Evolutionary conservation across 1,140 invertebrate species (phyloP).

Genomic region (Drosophila ambigua): DNA sequence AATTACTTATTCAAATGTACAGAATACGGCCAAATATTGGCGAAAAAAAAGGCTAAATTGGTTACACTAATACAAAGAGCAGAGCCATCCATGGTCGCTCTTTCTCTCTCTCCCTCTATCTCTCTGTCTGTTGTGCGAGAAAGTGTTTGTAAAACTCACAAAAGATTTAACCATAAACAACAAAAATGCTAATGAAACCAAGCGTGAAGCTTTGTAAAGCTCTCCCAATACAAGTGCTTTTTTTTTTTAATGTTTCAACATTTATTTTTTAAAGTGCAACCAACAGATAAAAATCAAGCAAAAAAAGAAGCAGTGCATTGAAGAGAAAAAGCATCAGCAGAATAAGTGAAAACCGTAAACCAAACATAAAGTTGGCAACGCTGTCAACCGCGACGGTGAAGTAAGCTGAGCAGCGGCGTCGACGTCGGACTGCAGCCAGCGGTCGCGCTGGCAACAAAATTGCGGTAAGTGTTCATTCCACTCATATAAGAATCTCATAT

Average conservation of each 20-base stretch:
- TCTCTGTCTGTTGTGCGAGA: slow-evolving; percentile 18
- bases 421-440: slow-evolving; percentile 62
- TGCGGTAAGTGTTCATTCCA: slow-evolving; percentile 43
- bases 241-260: slow-evolving; percentile 23
- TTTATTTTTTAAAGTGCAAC: slow-evolving; percentile 26
- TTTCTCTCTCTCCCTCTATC: background rate
- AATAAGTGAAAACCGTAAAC: slow-evolving; percentile 35
- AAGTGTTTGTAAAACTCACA: slow-evolving; percentile 22
- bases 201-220: slow-evolving; percentile 33
- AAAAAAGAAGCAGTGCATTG: slow-evolving; percentile 13
- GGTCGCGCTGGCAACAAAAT: slow-evolving; percentile 62
- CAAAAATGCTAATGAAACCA: slow-evolving; percentile 42
- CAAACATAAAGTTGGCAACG: slow-evolving; percentile 39
- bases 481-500: background rate
- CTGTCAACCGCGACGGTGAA: slow-evolving; percentile 19
- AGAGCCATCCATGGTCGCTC: background rate
- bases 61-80: too few species aligned
- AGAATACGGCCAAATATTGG: too few species aligned
- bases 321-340: slow-evolving; percentile 17
- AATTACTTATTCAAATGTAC: too few species aligned
- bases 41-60: background rate
- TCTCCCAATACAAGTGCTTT: slow-evolving; percentile 1
- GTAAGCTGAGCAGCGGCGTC: slow-evolving; percentile 35
- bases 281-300: background rate
- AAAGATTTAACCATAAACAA: slow-evolving; percentile 27